Base-by-base conservation (phyloP, 2,113 vertebrate genomes). In the Psilopsiagon aymara region DNA sequence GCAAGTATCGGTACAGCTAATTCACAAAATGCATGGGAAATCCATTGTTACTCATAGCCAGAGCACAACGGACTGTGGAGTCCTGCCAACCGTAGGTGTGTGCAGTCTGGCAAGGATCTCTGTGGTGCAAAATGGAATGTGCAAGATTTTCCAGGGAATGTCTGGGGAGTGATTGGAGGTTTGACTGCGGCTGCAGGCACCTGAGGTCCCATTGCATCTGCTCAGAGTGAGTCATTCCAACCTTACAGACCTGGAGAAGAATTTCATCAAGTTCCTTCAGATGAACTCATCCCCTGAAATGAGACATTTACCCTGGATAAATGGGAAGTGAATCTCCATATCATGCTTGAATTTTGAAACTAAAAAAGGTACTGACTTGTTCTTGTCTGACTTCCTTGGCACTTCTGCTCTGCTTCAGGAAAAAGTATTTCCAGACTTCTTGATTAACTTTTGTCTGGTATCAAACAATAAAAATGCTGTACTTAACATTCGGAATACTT, bases 91-190 rank as follows among this genome's bases (percentile, higher is more conserved):
- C 0, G 0, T 46, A 46, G 74, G 78, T 13, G 82, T 79, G 35
- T 46, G 43, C 74, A 31, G 29, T 2, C 44, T 77, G 44, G 59
- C 59, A 82, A 9, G 0, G 0, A 6, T 53, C 64, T 53, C 3
- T 2, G 17, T 15, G 29, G 14, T 11, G 10, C 41, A 9, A 31
- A 69, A 24, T 31, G 39, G 47, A 71, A 92, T 23, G 23, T 10
- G 63, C 19, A 39, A 55, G 18, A 37, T 62, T 73, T 92, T 82
- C 57, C 57, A 49, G 75, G 67, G 44, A 41, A 33, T 0, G 0
- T 27, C 5, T 13, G 16, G 0, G 6, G 29, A 25, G 3, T 0
- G 5, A 16, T n/a, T 13, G 55, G 4, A 41, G 16, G 37, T 41
- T 17, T 23, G 59, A 23, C 9, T 35, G 79, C 62, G 31, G 24